Evolutionary conservation across 2,797 vertebrate genomes (phyloP), one percentile per base, ranked within the genome.

Genomic region (Macropus fuliginosus): DNA sequence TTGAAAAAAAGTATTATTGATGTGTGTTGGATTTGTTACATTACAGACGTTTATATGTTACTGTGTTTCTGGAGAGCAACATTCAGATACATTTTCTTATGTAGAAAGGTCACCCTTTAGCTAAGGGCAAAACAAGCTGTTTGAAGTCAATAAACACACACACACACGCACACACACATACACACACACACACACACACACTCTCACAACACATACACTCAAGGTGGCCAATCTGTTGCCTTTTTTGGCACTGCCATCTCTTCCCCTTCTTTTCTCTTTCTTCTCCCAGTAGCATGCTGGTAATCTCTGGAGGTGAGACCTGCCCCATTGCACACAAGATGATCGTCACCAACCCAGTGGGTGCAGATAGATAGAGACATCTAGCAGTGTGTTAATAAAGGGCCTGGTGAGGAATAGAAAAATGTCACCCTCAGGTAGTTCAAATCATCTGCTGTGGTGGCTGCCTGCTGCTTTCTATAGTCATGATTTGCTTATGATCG

Each of bases 161-260:
- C 3, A 4, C 10, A 16, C 8, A 1, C 31, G 13, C 18, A 5
- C 46, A 21, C 31, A 21, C 8, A 0, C 2, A 28, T 62, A 34
- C 13, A n/a, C 46, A 46, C 9, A n/a, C 55, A 56, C 16, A 56
- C 55, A 56, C 54, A 27, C 14, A 14, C 28, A 4, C 66, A 52
- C 28, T 59, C 28, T 16, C 34, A 16, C 31, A 18, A 0, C 1
- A 11, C 4, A 0, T 0, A 24, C 0, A 21, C 50, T 8, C 8
- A 10, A 21, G 40, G 74, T 87, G 66, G 74, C 40, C 74, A 87
- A 27, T 87, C 74, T 81, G 74, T 81, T 81, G 74, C 40, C 74
- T 46, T 46, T 40, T 81, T 81, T 9, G 9, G 21, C 21, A 46
- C 21, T 46, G 40, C 24, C 74, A 87, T 50, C 74, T 27, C 74